Percentiles rank a stretch among this genome's conserved stretches.
phyloP scores from a whole-genome alignment of 1,140 invertebrate genomes.

The Cyphomyrmex costatus region DNA sequence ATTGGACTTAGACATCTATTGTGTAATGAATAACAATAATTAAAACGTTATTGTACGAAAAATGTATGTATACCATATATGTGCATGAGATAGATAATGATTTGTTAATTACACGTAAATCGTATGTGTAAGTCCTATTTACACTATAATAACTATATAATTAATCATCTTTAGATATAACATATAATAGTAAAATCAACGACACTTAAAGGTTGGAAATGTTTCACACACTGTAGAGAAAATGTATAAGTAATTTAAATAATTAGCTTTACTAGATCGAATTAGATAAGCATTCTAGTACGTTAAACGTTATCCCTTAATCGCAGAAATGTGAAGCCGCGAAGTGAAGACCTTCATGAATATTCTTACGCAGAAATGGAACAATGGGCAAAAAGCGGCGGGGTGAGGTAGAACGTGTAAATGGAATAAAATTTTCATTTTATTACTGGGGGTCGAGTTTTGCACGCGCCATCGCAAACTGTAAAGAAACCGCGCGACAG shows the following conservation, averaged over 20 bases:
- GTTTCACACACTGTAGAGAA: background rate
- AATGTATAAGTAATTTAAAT: background rate
- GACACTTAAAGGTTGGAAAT: background rate
- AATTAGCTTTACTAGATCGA: background rate
- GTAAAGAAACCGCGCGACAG: conserved; percentile 42
- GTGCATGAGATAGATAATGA: too few species aligned
- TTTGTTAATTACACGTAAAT: too few species aligned
- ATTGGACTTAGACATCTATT: too few species aligned
- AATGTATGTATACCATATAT: too few species aligned
- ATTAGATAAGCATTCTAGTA: background rate
- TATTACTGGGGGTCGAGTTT: conserved; percentile 21
- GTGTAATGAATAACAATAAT: too few species aligned
- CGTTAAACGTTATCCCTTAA: conserved; percentile 47
- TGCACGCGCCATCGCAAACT: background rate
- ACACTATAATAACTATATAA: too few species aligned
- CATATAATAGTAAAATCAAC: background rate
- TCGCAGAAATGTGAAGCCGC: conserved; percentile 15
- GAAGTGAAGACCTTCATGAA: conserved; percentile 52
- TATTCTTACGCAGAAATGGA: conserved; percentile 44
- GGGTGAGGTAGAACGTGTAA: conserved; percentile 27
- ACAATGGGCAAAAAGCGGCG: background rate
- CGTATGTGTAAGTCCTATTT: too few species aligned
- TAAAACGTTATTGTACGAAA: too few species aligned
- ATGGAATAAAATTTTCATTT: conserved; percentile 64
- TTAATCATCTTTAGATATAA: too few species aligned